phyloP scores from a whole-genome alignment of 2,113 vertebrate species.

The Lamprologus ornatipinnis region DNA sequence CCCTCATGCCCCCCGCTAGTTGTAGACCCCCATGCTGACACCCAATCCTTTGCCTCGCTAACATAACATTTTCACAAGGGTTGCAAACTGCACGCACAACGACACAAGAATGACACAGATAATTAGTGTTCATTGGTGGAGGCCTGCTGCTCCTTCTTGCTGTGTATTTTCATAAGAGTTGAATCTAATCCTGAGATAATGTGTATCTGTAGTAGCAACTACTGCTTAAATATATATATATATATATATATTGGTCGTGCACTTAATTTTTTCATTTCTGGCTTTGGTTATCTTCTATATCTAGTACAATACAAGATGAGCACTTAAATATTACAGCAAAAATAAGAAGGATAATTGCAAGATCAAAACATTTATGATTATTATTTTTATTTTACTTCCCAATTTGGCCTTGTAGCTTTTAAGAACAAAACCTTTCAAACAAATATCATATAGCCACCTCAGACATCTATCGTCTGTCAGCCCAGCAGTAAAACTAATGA shows the following conservation, averaged over 20 bases:
- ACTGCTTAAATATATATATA: too few relatives aligned
- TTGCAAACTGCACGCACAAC: conserved; percentile 36
- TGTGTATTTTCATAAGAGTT: conserved; percentile 46
- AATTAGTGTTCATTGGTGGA: conserved; percentile 60
- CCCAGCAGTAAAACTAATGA: conserved; percentile 59
- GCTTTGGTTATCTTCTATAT: neutral
- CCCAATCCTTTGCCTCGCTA: conserved; percentile 61
- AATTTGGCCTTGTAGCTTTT: neutral
- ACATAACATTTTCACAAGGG: conserved; percentile 72
- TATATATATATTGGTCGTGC: rapidly evolving
- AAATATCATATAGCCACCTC: neutral
- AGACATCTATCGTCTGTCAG: conserved; percentile 18
- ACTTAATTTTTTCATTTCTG: neutral
- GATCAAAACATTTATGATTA: neutral
- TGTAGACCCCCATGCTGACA: conserved; percentile 35
- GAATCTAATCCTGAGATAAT: conserved; percentile 20
- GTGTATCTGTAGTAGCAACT: neutral
- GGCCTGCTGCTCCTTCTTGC: conserved; percentile 19
- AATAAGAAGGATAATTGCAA: neutral
- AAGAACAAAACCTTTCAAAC: neutral
- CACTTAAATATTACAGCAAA: neutral
- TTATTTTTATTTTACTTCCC: neutral
- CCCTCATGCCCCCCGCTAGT: neutral
- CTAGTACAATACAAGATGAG: neutral
- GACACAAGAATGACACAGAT: conserved; percentile 48